phyloP scores from a whole-genome alignment of 1,140 invertebrate genomes.

The Oreohelix idahoensis region DNA sequence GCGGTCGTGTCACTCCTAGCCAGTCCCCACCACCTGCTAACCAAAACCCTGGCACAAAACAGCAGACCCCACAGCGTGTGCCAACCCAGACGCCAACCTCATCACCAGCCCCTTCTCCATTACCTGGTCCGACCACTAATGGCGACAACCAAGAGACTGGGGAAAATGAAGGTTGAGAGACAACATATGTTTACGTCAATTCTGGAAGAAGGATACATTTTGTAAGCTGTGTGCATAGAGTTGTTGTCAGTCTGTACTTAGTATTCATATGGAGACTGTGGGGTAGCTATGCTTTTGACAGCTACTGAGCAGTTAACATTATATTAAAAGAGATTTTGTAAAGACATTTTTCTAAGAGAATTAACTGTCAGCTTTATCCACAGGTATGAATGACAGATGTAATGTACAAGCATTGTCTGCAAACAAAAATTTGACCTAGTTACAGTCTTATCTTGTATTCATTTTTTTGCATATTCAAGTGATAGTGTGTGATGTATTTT shows the following conservation, averaged over 20 bases:
- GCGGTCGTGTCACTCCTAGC: not conserved
- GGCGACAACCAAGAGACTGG: constrained; percentile 37
- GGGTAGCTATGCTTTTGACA: not conserved
- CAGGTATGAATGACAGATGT: not conserved
- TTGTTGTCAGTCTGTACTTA: not conserved
- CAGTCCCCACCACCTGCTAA: not conserved
- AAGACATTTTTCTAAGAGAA: not conserved
- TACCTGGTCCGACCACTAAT: constrained; percentile 7
- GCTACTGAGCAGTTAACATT: not conserved
- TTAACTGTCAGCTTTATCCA: not conserved
- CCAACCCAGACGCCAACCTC: constrained; percentile 24
- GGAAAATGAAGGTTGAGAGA: constrained; percentile 33
- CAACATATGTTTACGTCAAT: too few relatives aligned
- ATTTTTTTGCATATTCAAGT: too few relatives aligned
- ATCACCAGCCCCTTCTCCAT: constrained; percentile 12
- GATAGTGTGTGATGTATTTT: too few relatives aligned
- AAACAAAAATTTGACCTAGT: not conserved
- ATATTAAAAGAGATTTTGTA: not conserved
- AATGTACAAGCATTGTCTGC: not conserved
- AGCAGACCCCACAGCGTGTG: not conserved
- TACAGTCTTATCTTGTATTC: too few relatives aligned
- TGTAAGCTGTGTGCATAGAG: not conserved
- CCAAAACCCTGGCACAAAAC: not conserved
- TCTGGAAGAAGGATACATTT: too few relatives aligned
- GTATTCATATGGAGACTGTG: not conserved